A percentile compares a stretch with the other conserved stretches of the same genome.
phyloP scores from a whole-genome alignment of 2,797 vertebrate genomes.

The Oophaga sylvatica region DNA sequence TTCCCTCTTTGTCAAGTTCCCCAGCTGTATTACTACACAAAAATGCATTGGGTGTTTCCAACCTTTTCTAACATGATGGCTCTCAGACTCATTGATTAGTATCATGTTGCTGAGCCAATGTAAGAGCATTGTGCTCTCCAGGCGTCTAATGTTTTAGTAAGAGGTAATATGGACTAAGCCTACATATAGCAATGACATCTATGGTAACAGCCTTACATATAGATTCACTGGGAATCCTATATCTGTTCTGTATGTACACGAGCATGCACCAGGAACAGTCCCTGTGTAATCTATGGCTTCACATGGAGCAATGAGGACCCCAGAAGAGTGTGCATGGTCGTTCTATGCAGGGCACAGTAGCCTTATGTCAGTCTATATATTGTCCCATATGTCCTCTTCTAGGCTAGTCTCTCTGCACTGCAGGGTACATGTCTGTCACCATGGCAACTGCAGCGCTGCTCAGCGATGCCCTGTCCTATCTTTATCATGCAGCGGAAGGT shows the following conservation, averaged over 20 bases:
- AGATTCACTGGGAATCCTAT: too few relatives aligned
- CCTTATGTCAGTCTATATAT: constrained; percentile 30
- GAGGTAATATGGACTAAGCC: neutral
- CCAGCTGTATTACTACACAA: neutral
- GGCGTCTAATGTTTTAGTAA: neutral
- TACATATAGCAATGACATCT: neutral
- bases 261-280: neutral
- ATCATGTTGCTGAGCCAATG: neutral
- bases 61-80: neutral
- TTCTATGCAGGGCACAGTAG: neutral
- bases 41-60: neutral
- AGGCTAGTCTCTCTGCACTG: constrained; percentile 37
- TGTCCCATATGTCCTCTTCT: constrained; percentile 31
- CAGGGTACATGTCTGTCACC: constrained; percentile 57
- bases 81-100: neutral
- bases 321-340: neutral
- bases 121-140: neutral
- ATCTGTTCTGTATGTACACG: neutral
- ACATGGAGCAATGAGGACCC: neutral
- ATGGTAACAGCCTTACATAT: neutral
- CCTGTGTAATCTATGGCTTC: neutral
- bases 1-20: constrained; percentile 8
- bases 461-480: constrained; percentile 46
- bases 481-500: constrained; percentile 27
- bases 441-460: constrained; percentile 55